Conservation (phyloP, 2,888 invertebrate genomes). For the Leptinotarsa haldemani region DNA sequence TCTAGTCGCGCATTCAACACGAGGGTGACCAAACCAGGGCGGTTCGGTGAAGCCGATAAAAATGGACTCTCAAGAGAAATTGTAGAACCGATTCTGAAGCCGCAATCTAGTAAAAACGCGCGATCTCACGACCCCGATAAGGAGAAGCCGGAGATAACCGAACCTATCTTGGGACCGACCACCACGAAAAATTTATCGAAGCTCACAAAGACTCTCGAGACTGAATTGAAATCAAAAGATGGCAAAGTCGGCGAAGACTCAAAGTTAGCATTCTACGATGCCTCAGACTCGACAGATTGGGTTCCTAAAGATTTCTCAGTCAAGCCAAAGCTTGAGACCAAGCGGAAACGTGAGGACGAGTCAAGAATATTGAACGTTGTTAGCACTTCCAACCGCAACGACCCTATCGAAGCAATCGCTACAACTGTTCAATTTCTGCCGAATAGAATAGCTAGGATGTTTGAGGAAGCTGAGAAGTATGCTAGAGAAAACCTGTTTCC, state of each 20-base stretch:
- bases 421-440: conserved; percentile 84
- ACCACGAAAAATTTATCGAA: conserved; percentile 46
- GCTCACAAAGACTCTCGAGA: conserved; percentile 6
- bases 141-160: conserved; percentile 71
- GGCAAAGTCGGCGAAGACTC: conserved; percentile 49
- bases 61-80: conserved; percentile 69
- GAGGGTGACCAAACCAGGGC: conserved; percentile 51
- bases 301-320: conserved; percentile 49
- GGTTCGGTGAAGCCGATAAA: conserved; percentile 23
- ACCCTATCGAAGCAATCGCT: conserved; percentile 60
- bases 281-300: conserved; percentile 53
- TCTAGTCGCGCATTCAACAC: conserved; percentile 72
- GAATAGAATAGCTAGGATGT: conserved; percentile 79
- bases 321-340: conserved; percentile 46
- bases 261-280: conserved; percentile 56
- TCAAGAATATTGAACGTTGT: conserved; percentile 46
- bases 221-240: conserved; percentile 1
- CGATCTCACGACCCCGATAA: conserved; percentile 65
- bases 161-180: conserved; percentile 71
- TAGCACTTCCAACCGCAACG: conserved; percentile 46
- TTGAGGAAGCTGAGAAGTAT: conserved; percentile 85
- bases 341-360: conserved; percentile 62
- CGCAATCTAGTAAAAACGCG: conserved; percentile 70
- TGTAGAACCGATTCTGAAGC: conserved; percentile 79
- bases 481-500: conserved; percentile 82